These are phyloP conservation scores for Sthenelais limicola DNA, from an alignment of 2,888 invertebrate genomes.

Conservation along the genomic window DNA sequence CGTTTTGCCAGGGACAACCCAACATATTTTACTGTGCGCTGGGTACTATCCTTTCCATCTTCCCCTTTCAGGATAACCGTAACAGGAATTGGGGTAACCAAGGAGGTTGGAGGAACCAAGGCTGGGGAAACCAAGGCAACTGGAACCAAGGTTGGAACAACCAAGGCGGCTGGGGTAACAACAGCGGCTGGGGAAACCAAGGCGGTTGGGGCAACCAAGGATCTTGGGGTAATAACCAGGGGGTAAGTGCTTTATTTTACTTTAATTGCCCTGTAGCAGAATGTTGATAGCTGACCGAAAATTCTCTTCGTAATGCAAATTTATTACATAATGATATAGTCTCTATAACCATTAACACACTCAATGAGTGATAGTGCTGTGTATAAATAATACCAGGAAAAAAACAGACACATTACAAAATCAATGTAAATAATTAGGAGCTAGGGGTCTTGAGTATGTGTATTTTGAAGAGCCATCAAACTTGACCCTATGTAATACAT, in stretches of 20 bases:
- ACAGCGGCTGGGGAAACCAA: constrained; percentile 56
- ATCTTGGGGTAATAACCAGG: background rate
- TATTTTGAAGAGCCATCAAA: no score
- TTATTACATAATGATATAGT: no score
- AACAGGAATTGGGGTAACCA: constrained; percentile 41
- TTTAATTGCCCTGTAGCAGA: background rate
- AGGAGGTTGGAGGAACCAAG: constrained; percentile 22
- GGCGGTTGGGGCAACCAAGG: constrained; percentile 41
- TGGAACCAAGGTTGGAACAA: constrained; percentile 45
- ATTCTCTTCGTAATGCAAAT: background rate
- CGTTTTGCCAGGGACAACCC: constrained; percentile 41
- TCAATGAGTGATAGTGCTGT: no score
- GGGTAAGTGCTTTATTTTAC: background rate
- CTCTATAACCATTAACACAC: no score
- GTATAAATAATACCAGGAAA: no score
- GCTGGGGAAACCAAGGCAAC: constrained; percentile 38
- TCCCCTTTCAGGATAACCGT: constrained; percentile 35
- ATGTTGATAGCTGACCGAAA: background rate
- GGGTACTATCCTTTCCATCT: no score
- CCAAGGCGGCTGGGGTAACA: constrained; percentile 50
- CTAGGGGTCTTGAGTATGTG: no score
- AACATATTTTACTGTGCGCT: no score
- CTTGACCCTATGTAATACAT: no score
- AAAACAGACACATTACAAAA: no score
- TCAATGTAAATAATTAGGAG: no score